These are phyloP conservation scores for Melanotaenia maccullochi DNA, from an alignment of 2,797 vertebrate genomes.

Conservation along the genomic window DNA sequence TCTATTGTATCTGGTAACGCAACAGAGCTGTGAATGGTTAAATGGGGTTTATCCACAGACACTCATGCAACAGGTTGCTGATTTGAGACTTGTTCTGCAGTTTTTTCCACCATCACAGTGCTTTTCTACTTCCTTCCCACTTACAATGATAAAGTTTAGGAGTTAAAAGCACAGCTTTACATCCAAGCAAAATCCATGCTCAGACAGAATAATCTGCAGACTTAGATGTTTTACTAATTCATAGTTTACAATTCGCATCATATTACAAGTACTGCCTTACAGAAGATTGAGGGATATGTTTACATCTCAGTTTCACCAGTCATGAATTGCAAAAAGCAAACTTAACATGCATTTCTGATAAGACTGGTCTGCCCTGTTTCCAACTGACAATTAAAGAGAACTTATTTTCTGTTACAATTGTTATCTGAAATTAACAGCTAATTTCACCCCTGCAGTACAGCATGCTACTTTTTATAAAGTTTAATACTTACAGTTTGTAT, in stretches of 20 bases:
- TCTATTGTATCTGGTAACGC: not conserved
- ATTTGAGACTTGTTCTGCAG: not conserved
- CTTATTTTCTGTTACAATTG: not conserved
- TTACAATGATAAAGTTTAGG: not conserved
- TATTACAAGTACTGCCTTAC: not conserved
- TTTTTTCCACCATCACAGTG: not conserved
- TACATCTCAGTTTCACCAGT: not conserved
- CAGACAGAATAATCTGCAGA: not conserved
- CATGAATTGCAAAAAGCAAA: not conserved
- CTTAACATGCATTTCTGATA: not conserved
- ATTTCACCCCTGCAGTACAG: not conserved
- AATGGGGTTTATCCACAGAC: not conserved
- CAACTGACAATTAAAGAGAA: not conserved
- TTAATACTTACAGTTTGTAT: slow-evolving; percentile 23
- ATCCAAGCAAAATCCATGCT: not conserved
- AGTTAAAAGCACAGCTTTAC: not conserved
- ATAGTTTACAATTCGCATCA: not conserved
- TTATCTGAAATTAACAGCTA: too few relatives aligned
- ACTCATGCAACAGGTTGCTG: not conserved
- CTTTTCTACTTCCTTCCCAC: not conserved
- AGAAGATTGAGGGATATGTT: not conserved
- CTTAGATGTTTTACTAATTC: not conserved
- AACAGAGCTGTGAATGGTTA: not conserved
- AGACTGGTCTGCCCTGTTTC: not conserved
- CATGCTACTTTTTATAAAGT: not conserved